Evolutionary conservation across 2,797 vertebrate genomes (phyloP).

Genomic region (Cryptoblepharus egeriae): DNA sequence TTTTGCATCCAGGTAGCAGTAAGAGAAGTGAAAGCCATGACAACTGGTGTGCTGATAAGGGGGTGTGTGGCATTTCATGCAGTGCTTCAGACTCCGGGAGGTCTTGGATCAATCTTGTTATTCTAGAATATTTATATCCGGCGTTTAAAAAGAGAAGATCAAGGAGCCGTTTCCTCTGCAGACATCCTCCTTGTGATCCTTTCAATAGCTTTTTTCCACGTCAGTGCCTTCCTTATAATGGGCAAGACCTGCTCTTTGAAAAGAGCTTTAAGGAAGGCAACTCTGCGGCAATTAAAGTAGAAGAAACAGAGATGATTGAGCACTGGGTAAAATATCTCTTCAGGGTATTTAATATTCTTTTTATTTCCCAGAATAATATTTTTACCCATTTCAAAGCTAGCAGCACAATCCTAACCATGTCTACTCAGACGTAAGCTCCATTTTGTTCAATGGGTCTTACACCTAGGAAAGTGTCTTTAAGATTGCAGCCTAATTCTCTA

Average conservation of each 20-base stretch:
- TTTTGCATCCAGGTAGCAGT: too few relatives aligned
- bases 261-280: conserved; percentile 55
- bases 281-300: conserved; percentile 55
- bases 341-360: conserved; percentile 52
- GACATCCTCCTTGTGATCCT: conserved; percentile 40
- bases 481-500: too few relatives aligned
- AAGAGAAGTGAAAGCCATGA: too few relatives aligned
- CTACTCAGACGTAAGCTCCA: too few relatives aligned
- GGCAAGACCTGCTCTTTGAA: conserved; percentile 45
- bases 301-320: conserved; percentile 43
- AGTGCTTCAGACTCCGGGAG: too few relatives aligned
- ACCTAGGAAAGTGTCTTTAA: too few relatives aligned
- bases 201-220: conserved; percentile 45
- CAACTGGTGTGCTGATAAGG: too few relatives aligned
- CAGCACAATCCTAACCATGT: too few relatives aligned
- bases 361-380: conserved; percentile 55
- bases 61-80: too few relatives aligned
- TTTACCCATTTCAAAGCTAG: conserved; percentile 52
- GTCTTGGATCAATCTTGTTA: too few relatives aligned
- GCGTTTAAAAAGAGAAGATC: background rate
- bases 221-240: conserved; percentile 47
- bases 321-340: conserved; percentile 52
- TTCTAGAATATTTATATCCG: too few relatives aligned
- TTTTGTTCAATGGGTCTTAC: too few relatives aligned
- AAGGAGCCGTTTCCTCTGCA: conserved; percentile 18